Evolutionary conservation across 2,888 invertebrate species (phyloP), one percentile per base, ranked within the genome.

Genomic region (Agonopterix alstromeriana): DNA sequence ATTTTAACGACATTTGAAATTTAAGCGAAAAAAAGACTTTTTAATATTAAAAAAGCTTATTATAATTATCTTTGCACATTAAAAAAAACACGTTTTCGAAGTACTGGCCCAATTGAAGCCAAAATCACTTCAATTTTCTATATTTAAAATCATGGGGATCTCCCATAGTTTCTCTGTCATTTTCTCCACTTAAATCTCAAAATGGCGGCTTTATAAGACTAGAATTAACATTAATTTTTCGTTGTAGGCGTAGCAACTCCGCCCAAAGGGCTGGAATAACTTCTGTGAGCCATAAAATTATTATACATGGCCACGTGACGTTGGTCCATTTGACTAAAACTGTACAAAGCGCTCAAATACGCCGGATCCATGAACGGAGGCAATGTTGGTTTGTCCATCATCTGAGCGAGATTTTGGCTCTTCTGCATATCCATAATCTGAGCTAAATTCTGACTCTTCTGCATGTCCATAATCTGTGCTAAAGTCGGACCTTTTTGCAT

Each of bases 281-380:
- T 70, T 35, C 82, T 59, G 10, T 68, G 77, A 0, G 78, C 74
- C 75, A 89, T 71, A 0, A 86, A 60, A 43, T 89, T 86, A n/a
- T 86, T 65, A 47, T 88, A 88, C 60, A 82, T 69, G 0, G 87
- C 86, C 11, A 89, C 44, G 38, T 88, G 87, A 0, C 87, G 53
- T 5, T 77, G 86, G 60, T 88, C 88, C 70, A 88, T 68, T 3
- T 87, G 50, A 14, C 74, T 75, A 38, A 27, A 27, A 47, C 71
- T 78, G 53, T 86, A 89, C 8, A 88, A 48, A 0, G 88, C 87
- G 43, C 60, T 70, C 75, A 86, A 78, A 47, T 89, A 89, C 48
- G 75, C 55, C 0, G 86, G 86, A 36, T 87, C 88, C 48, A 86
- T 69, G 36, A 79, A 73, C 0, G 79, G 77, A 0, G 60, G 54